Evolutionary conservation across 1,140 invertebrate genomes (phyloP), one percentile per base, ranked within the genome.

Genomic region (Prorops nasuta): DNA sequence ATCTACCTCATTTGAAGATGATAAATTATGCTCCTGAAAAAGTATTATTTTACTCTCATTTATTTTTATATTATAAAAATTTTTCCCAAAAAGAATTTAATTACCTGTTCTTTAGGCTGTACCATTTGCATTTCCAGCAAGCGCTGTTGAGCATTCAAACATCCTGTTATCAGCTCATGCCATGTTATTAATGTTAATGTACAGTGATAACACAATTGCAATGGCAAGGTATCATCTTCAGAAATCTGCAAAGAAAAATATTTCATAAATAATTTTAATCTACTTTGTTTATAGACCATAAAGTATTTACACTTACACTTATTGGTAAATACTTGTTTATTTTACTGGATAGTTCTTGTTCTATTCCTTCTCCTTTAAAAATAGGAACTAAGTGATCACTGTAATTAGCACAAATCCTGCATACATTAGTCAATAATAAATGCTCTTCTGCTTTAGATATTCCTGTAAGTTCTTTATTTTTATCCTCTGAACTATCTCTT

Each of bases 151-250:
- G 84, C 81, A 44, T 80, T 78, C 15, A 80, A 32, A 64, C 81
- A 84, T 49, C 76, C 77, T 47, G 79, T 62, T 15, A 79, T 71
- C 24, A 87, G 72, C 48, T 85, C 80, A 62, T 85, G 80, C 82
- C 83, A 87, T 0, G 83, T 78, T 24, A 86, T 60, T 15, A 88
- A 56, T 0, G 81, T 83, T 36, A 78, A 80, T 0, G 81, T 80
- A 64, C 86, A 88, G 43, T 82, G 78, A 56, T 80, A 82, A 74
- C 86, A 88, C 34, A 86, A 67, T 50, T 82, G 78, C 4, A 77
- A 58, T 1, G 85, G 85, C 47, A 87, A 67, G 9, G 54, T 63
- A 60, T 87, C 85, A 16, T 60, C 60, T 62, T 79, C 63, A 2
- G 70, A 56, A 32, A 88, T 74, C 82, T 86, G 19, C 52, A 45